Conservation (phyloP, 2,113 vertebrate species). For the Clarias batrachus region DNA sequence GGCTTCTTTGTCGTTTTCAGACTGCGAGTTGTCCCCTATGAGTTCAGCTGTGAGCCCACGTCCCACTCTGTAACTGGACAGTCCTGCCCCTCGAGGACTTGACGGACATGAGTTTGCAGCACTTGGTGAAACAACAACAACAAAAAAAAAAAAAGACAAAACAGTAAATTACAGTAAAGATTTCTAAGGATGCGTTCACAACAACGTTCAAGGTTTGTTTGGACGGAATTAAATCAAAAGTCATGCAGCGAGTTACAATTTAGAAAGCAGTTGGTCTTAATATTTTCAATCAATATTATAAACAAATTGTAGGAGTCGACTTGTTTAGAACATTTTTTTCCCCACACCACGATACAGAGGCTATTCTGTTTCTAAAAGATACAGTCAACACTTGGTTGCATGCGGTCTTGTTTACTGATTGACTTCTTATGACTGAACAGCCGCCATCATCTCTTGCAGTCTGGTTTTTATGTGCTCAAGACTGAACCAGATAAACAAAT, state of each 20-base stretch:
- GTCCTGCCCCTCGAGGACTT: slow-evolving; percentile 92
- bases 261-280: background rate
- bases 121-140: slow-evolving; percentile 63
- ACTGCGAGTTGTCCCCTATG: slow-evolving; percentile 90
- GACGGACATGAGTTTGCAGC: slow-evolving; percentile 98
- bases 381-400: background rate
- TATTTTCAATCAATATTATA: background rate
- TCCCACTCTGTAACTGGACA: slow-evolving; percentile 91
- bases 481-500: slow-evolving; percentile 9
- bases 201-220: background rate
- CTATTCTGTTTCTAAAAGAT: background rate
- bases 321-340: background rate
- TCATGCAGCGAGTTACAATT: background rate
- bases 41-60: slow-evolving; percentile 89
- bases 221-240: background rate
- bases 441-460: background rate
- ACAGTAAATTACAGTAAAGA: background rate
- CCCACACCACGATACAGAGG: background rate
- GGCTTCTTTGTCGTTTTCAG: slow-evolving; percentile 95
- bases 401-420: background rate
- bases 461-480: background rate
- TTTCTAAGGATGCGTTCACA: background rate
- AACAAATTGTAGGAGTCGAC: background rate
- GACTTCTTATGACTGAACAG: background rate
- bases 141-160: background rate